phyloP scores from a whole-genome alignment of 2,888 invertebrate species.

The Caenorhabditis sp. region DNA sequence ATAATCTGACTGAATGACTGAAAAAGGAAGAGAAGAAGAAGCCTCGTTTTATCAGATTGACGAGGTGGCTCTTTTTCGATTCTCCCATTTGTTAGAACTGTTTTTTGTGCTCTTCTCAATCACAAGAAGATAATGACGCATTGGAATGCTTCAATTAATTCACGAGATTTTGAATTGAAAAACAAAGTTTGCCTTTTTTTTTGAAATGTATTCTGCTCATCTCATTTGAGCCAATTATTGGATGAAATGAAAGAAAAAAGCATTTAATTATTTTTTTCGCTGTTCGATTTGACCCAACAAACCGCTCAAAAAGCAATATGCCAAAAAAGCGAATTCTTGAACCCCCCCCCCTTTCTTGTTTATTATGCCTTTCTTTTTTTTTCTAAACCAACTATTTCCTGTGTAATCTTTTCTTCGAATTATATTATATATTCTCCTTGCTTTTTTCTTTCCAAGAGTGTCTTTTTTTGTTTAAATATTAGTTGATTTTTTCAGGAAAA shows the following conservation, averaged over 20 bases:
- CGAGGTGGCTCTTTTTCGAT: not conserved
- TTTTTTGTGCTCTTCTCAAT: no score
- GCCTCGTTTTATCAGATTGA: not conserved
- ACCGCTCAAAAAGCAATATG: no score
- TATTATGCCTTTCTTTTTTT: not conserved
- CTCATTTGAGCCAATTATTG: no score
- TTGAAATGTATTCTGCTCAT: no score
- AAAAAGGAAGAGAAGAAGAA: not conserved
- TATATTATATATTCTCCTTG: not conserved
- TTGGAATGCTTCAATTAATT: no score
- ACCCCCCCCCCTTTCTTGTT: not conserved
- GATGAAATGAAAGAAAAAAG: no score
- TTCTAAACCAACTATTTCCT: not conserved
- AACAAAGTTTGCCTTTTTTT: no score
- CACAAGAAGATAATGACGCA: no score
- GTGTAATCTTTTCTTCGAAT: not conserved
- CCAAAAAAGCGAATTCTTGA: not conserved
- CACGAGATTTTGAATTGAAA: no score
- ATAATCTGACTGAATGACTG: no score
- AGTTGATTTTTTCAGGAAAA: not conserved
- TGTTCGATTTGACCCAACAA: no score
- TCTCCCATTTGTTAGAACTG: not conserved
- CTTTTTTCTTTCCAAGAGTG: not conserved
- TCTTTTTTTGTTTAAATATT: not conserved
- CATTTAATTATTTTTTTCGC: no score